These are phyloP conservation scores for Pogonophryne albipinna DNA, from an alignment of 2,797 vertebrate genomes.

Conservation along the genomic window DNA sequence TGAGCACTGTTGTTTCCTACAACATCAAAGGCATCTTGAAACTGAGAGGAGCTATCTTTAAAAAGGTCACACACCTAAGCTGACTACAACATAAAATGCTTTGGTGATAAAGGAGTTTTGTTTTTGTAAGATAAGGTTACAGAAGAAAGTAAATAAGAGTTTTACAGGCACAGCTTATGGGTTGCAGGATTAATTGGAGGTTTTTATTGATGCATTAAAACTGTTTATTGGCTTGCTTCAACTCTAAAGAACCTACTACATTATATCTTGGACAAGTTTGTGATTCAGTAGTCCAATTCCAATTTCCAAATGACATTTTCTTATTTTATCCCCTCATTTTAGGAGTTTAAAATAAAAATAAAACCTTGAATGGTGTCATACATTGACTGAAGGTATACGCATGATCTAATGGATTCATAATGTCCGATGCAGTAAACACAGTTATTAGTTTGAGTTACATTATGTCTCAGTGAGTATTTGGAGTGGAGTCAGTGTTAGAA, in stretches of 20 bases:
- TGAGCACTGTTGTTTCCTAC: too few species aligned
- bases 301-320: not conserved
- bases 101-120: not conserved
- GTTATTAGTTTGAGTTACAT: not conserved
- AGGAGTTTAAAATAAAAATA: not conserved
- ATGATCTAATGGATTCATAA: constrained; percentile 8
- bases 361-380: not conserved
- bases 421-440: not conserved
- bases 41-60: not conserved
- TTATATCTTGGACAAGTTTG: not conserved
- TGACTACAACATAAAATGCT: not conserved
- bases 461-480: constrained; percentile 7
- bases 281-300: not conserved
- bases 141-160: not conserved
- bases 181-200: not conserved
- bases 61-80: not conserved
- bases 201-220: constrained; percentile 4
- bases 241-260: too few species aligned
- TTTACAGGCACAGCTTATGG: not conserved
- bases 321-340: not conserved
- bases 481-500: constrained; percentile 58
- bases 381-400: constrained; percentile 19
- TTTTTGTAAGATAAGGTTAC: constrained; percentile 5
- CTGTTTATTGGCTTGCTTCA: not conserved
- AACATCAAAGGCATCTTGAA: constrained; percentile 3